Conservation (phyloP, 2,888 invertebrate genomes). For the Caenorhabditis sinica region DNA sequence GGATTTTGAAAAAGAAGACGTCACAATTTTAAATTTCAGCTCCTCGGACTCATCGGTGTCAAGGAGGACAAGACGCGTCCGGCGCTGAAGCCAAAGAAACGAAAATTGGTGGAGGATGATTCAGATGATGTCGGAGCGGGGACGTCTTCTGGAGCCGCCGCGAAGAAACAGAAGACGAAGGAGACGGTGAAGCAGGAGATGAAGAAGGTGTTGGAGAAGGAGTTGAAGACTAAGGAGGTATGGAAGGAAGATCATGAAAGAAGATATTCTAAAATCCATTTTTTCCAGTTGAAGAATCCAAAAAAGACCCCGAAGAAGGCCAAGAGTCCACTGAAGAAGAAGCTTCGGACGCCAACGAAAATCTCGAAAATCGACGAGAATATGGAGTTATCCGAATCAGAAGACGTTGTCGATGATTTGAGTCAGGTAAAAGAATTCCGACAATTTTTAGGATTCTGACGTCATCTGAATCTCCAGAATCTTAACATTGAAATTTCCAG, state of each 20-base stretch:
- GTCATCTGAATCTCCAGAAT: not conserved
- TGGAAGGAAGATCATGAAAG: not conserved
- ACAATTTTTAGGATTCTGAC: not conserved
- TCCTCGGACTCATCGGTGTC: constrained; percentile 59
- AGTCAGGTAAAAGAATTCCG: not conserved
- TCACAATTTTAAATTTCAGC: constrained; percentile 31
- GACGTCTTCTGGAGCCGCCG: not conserved
- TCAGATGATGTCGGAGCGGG: constrained; percentile 23
- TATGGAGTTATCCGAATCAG: not conserved
- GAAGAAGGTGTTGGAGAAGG: constrained; percentile 30
- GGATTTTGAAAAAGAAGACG: not conserved
- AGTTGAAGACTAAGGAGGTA: constrained; percentile 37
- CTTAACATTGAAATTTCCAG: constrained; percentile 14
- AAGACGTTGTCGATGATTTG: not conserved
- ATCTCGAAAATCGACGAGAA: not conserved
- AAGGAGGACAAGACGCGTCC: constrained; percentile 57
- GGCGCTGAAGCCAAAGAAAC: constrained; percentile 49
- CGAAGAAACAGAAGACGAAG: constrained; percentile 25
- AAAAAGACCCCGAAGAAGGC: not conserved
- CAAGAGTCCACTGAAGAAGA: not conserved
- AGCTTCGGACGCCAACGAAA: not conserved
- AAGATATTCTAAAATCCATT: not conserved
- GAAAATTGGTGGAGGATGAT: constrained; percentile 48
- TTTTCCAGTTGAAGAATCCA: not conserved
- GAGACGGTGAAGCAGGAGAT: constrained; percentile 33